phyloP scores from a whole-genome alignment of 2,888 invertebrate species.

The Peribatodes rhomboidaria region DNA sequence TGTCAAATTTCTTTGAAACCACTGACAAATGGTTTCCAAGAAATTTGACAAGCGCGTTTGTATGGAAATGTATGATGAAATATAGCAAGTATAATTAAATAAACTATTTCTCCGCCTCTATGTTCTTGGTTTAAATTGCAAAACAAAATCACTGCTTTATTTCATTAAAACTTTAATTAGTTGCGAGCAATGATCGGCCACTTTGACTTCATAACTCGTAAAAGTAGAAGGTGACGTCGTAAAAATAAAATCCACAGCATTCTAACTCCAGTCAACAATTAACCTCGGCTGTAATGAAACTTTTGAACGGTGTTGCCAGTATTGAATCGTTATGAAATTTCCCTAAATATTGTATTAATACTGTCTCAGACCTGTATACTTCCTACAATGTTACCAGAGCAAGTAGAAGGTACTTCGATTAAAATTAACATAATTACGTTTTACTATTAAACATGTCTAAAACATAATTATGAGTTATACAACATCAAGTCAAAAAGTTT shows the following conservation, averaged over 20 bases:
- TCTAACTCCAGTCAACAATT: constrained; percentile 79
- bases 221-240: constrained; percentile 67
- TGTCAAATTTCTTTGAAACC: no score
- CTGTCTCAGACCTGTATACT: background rate
- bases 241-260: constrained; percentile 75
- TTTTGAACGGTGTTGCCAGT: constrained; percentile 48
- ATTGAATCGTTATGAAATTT: background rate
- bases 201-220: constrained; percentile 69
- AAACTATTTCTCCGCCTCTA: no score
- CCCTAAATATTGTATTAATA: background rate
- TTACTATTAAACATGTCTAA: no score
- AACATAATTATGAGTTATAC: no score
- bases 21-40: no score
- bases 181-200: constrained; percentile 63
- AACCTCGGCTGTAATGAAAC: constrained; percentile 81
- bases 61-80: no score
- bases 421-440: no score
- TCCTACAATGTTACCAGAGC: no score
- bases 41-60: no score
- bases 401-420: no score
- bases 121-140: background rate
- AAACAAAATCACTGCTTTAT: constrained; percentile 17
- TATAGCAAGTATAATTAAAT: no score
- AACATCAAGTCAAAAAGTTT: no score
- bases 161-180: constrained; percentile 50